Conservation (phyloP, 2,113 vertebrate species). For the Podiceps cristatus region DNA sequence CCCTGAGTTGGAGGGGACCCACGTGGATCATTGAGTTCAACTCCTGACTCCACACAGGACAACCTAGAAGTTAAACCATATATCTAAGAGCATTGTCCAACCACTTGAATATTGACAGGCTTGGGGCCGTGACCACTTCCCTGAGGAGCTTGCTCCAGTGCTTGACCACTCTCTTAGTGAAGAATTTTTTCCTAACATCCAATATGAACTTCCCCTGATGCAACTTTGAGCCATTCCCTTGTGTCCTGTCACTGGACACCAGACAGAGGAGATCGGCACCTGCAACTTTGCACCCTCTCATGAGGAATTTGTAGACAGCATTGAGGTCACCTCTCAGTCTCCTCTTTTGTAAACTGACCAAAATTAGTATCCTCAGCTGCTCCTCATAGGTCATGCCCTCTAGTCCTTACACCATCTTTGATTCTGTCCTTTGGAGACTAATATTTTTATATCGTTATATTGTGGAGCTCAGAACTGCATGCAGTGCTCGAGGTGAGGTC, state of each 20-base stretch:
- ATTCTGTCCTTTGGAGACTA: not conserved
- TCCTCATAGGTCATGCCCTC: not conserved
- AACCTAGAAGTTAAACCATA: not conserved
- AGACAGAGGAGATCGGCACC: not conserved
- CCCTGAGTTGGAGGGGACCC: not conserved
- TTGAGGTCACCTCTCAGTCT: not conserved
- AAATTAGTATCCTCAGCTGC: not conserved
- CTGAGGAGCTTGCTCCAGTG: not conserved
- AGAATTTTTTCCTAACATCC: not conserved
- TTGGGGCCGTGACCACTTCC: not conserved
- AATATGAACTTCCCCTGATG: not conserved
- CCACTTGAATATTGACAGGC: not conserved
- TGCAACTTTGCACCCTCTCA: not conserved
- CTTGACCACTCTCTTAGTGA: too few relatives aligned
- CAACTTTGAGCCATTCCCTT: not conserved
- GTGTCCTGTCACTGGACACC: not conserved
- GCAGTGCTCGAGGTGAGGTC: not conserved
- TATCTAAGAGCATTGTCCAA: not conserved
- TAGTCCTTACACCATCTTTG: not conserved
- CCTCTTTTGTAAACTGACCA: not conserved
- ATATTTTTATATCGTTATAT: not conserved
- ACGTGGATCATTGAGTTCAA: not conserved
- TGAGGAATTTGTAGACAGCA: not conserved
- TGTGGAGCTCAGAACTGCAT: not conserved
- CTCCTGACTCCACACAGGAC: not conserved